A percentile compares a stretch with the other conserved stretches of the same genome.
Conservation (phyloP, 2,113 vertebrate genomes). For the Mungos mungo region DNA sequence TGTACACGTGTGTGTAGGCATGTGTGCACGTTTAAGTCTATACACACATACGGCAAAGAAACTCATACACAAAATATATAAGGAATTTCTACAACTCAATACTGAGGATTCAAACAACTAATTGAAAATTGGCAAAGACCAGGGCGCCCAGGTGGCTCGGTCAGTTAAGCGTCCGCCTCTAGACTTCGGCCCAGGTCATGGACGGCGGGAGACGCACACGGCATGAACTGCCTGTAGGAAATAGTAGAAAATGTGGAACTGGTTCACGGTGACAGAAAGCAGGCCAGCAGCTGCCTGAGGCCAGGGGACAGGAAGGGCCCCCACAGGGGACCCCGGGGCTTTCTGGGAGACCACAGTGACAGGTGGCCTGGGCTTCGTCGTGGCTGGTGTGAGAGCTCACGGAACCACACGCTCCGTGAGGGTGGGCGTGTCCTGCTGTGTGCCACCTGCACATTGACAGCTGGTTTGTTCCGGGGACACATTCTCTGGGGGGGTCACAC, state of each 20-base stretch:
- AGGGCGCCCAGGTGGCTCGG: too few species aligned
- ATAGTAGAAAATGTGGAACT: neutral
- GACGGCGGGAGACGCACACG: neutral
- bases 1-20: accelerated
- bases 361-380: accelerated
- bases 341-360: neutral
- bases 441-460: accelerated
- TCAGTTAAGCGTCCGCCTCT: too few species aligned
- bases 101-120: neutral
- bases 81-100: neutral
- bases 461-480: neutral
- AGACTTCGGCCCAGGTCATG: too few species aligned
- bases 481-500: too few species aligned
- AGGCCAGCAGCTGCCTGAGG: neutral
- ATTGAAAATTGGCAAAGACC: neutral
- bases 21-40: neutral
- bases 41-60: neutral
- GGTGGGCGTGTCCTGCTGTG: accelerated
- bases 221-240: accelerated
- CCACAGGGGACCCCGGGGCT: neutral
- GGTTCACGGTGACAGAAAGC: neutral
- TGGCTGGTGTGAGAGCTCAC: accelerated
- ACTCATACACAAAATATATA: neutral
- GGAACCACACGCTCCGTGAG: accelerated
- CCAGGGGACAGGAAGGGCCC: neutral